A percentile compares a stretch with the other conserved stretches of the same genome.
Conservation (phyloP, 2,797 vertebrate genomes). For the Pangasius larnaudii region DNA sequence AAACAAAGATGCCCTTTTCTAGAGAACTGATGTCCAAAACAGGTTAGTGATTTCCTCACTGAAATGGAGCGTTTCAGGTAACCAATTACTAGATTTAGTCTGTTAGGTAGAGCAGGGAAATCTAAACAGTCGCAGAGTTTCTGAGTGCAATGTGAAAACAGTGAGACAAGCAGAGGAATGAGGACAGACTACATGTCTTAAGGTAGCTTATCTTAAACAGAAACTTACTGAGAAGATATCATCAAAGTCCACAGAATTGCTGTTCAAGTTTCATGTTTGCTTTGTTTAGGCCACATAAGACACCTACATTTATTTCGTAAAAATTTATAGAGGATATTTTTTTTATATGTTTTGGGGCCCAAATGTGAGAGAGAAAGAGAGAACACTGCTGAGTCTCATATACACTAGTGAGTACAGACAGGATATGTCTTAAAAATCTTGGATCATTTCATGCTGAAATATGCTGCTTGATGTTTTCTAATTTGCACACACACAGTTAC, state of each 20-base stretch:
- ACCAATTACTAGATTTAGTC: neutral
- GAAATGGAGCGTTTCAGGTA: neutral
- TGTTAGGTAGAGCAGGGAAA: neutral
- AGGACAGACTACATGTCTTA: neutral
- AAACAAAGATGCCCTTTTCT: neutral
- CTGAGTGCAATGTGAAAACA: neutral
- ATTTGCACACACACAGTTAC: neutral
- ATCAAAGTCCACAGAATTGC: neutral
- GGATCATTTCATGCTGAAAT: neutral
- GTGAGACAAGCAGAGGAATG: neutral
- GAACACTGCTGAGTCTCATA: neutral
- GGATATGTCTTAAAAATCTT: neutral
- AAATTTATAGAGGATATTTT: neutral
- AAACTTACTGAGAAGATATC: neutral
- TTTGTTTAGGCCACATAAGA: neutral
- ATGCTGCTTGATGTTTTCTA: neutral
- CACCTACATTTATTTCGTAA: neutral
- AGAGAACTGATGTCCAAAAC: too few relatives aligned
- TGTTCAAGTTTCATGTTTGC: neutral
- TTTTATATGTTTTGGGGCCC: neutral
- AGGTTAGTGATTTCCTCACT: neutral
- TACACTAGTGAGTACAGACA: too few relatives aligned
- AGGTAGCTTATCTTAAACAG: neutral
- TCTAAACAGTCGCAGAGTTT: neutral
- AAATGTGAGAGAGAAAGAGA: neutral